Percentiles rank a stretch among this genome's conserved stretches.
Conservation (phyloP, 2,888 invertebrate species). For the Leucoma salicis region DNA sequence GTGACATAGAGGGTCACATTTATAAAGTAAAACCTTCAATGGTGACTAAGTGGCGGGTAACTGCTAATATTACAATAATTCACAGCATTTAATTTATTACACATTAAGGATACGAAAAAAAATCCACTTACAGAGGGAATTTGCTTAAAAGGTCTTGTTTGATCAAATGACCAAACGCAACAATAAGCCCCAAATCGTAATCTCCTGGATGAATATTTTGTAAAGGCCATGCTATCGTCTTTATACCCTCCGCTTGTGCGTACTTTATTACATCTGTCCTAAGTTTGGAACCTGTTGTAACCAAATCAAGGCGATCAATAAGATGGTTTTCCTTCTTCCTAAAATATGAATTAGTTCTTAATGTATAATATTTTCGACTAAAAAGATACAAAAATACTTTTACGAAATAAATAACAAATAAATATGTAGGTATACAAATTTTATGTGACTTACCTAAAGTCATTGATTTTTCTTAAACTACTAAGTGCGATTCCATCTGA, state of each 20-base stretch:
- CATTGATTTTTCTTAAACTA: conserved; percentile 86
- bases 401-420: not conserved
- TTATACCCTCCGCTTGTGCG: conserved; percentile 83
- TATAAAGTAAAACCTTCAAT: no score
- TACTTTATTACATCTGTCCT: conserved; percentile 86
- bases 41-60: no score
- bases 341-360: not conserved
- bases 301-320: conserved; percentile 84
- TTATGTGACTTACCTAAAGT: conserved; percentile 78
- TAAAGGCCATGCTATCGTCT: conserved; percentile 86
- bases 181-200: conserved; percentile 94
- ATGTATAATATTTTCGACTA: not conserved
- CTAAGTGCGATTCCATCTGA: conserved; percentile 91
- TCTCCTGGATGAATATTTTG: conserved; percentile 56
- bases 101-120: no score
- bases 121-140: conserved; percentile 93
- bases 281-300: conserved; percentile 84
- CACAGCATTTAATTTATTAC: no score
- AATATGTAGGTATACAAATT: not conserved
- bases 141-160: conserved; percentile 87
- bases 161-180: conserved; percentile 96
- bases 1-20: no score
- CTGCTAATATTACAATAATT: no score
- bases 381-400: not conserved
- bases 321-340: conserved; percentile 75